Evolutionary conservation across 2,113 vertebrate genomes (phyloP).

Genomic region (Spizaetus ornatus): DNA sequence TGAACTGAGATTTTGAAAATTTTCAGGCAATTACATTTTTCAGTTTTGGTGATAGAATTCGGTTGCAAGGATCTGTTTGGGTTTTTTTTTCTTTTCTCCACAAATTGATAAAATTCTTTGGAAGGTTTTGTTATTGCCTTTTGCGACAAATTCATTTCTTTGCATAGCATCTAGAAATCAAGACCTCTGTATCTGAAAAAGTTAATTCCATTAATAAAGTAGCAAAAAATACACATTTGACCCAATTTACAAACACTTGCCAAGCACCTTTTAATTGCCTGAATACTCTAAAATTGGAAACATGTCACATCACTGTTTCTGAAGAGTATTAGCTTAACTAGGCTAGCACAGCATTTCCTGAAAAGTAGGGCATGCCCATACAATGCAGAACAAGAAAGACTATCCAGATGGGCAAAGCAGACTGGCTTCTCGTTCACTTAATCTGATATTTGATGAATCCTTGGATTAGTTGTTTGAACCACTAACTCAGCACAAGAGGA

Average conservation of each 20-base stretch:
- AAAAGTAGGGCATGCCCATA: background rate
- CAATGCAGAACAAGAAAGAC: background rate
- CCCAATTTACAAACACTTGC: background rate
- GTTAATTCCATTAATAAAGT: background rate
- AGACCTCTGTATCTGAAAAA: background rate
- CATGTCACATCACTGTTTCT: background rate
- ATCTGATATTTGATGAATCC: background rate
- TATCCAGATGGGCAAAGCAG: background rate
- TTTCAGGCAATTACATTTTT: constrained; percentile 9
- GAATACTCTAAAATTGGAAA: background rate
- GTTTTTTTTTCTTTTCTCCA: background rate
- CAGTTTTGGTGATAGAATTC: background rate
- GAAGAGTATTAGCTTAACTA: background rate
- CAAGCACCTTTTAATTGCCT: background rate
- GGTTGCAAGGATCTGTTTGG: background rate
- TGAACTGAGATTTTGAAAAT: constrained; percentile 38
- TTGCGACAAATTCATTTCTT: background rate
- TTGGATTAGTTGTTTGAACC: background rate
- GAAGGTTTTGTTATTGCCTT: background rate
- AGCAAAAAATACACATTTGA: background rate
- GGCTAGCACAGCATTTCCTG: background rate
- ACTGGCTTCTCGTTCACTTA: background rate
- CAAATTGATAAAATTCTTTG: background rate
- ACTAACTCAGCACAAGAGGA: background rate
- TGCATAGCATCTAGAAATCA: background rate